Conservation (phyloP, 1,140 invertebrate species). For the Eulimnadia texana region DNA sequence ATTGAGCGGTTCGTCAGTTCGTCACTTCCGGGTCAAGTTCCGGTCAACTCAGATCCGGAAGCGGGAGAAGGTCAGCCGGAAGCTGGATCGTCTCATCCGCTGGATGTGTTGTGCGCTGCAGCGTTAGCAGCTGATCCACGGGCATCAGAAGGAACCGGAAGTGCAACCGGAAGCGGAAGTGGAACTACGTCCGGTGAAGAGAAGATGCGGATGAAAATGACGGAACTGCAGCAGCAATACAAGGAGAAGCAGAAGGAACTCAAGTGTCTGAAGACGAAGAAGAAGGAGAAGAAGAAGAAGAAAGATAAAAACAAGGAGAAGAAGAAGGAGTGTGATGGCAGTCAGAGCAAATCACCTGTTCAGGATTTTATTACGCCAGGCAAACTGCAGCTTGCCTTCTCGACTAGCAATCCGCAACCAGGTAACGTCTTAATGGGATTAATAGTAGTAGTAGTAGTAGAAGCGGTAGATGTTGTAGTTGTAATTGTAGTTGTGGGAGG, state of each 20-base stretch:
- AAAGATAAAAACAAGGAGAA: conserved; percentile 40
- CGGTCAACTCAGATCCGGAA: too few relatives aligned
- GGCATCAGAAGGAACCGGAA: conserved; percentile 34
- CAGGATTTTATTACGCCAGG: neutral
- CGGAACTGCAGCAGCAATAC: conserved; percentile 63
- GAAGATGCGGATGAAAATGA: conserved; percentile 59
- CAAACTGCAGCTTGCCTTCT: conserved; percentile 1
- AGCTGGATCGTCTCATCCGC: conserved; percentile 42
- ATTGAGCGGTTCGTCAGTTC: conserved; percentile 50
- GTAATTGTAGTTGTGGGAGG: too few relatives aligned
- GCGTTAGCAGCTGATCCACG: conserved; percentile 66
- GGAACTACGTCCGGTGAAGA: conserved; percentile 46
- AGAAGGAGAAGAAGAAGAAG: conserved; percentile 49
- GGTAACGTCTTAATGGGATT: neutral
- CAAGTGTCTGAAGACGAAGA: conserved; percentile 13
- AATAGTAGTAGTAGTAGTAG: too few relatives aligned
- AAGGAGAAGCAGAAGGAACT: conserved; percentile 67
- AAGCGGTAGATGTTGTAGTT: too few relatives aligned
- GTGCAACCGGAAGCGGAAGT: conserved; percentile 8
- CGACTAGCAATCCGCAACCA: neutral
- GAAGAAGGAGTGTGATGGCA: neutral
- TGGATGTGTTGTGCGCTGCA: conserved; percentile 64
- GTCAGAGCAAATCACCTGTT: neutral
- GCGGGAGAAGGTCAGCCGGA: conserved; percentile 16
- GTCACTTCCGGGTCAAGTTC: too few relatives aligned